Evolutionary conservation across 2,888 invertebrate genomes (phyloP), one percentile per base, ranked within the genome.

Genomic region (Ormyrus rosae): DNA sequence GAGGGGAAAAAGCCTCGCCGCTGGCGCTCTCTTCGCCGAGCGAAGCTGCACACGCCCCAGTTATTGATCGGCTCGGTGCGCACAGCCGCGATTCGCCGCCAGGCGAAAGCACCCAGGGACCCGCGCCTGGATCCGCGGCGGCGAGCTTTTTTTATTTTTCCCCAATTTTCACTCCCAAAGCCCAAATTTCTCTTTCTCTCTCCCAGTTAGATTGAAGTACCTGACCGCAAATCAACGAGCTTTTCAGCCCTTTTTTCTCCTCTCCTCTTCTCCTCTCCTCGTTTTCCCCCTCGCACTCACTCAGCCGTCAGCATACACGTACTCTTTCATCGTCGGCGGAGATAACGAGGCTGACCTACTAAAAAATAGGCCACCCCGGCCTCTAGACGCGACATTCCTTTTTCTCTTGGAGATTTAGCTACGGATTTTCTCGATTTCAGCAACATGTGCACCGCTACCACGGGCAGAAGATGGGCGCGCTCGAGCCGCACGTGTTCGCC

Each of bases 401-500:
- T 65, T 58, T 45, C 60, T 71, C 78, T 78, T 78, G 71, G 19
- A 19, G 19, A 45, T 0, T 48, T 48, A 64, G n/a, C 48, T 19
- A 65, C 48, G 8, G 13, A 0, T 53, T 45, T 19, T 63, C 6
- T 51, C 68, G 64, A 46, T 83, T 92, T 53, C 92, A 97, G 97
- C 95, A 95, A 84, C 94, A 95, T 89, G 96, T 97, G 89, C 93
- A 94, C 88, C 94, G 94, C 88, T 97, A 97, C 91, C 95, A 96
- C 86, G 95, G 95, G 64, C 94, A 94, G 89, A 96, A 97, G 88
- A 93, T 97, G 90, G 96, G 96, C 46, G 92, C 93, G 56, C 91
- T 96, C 87, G 95, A 96, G 85, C 97, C 97, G 0, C 97, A 97
- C 91, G 96, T 97, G 61, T 97, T 97, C 91, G 97, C 97, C 6